Conservation (phyloP, 1,140 invertebrate genomes). For the Leptinotarsa lineolata region DNA sequence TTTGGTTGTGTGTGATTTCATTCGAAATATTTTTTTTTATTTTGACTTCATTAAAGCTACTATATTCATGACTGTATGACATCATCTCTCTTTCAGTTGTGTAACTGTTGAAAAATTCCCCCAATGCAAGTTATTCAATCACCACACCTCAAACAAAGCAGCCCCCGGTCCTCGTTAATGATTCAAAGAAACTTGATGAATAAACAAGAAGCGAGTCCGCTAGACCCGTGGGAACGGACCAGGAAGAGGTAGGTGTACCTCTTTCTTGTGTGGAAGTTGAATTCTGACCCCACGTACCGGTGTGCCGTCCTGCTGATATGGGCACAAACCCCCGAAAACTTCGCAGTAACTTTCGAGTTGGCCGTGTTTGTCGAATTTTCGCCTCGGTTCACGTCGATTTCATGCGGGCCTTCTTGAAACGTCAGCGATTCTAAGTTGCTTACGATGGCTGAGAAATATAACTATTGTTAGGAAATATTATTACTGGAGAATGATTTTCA, state of each 20-base stretch:
- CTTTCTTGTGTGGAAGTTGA: neutral
- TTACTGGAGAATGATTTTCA: too few species aligned
- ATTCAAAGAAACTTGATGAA: slow-evolving; percentile 24
- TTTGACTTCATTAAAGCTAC: too few species aligned
- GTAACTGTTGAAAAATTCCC: too few species aligned
- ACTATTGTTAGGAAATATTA: too few species aligned
- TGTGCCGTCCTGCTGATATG: slow-evolving; percentile 18
- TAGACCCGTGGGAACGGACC: neutral
- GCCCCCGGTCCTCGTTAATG: slow-evolving; percentile 11
- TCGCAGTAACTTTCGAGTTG: slow-evolving; percentile 8
- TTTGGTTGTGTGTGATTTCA: too few species aligned
- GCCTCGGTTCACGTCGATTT: slow-evolving; percentile 9
- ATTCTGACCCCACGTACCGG: slow-evolving; percentile 3
- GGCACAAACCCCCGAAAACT: slow-evolving; percentile 13
- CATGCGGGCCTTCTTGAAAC: slow-evolving; percentile 23
- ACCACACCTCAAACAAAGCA: neutral
- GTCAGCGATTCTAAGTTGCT: slow-evolving; percentile 10
- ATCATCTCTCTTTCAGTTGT: too few species aligned
- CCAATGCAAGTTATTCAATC: neutral
- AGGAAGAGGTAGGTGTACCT: neutral
- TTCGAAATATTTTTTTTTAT: too few species aligned
- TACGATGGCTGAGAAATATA: neutral
- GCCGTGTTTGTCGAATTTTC: slow-evolving; percentile 18
- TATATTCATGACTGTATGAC: too few species aligned
- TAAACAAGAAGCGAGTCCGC: slow-evolving; percentile 16